phyloP scores from a whole-genome alignment of 2,888 invertebrate species.

The Ypsolopha sequella region DNA sequence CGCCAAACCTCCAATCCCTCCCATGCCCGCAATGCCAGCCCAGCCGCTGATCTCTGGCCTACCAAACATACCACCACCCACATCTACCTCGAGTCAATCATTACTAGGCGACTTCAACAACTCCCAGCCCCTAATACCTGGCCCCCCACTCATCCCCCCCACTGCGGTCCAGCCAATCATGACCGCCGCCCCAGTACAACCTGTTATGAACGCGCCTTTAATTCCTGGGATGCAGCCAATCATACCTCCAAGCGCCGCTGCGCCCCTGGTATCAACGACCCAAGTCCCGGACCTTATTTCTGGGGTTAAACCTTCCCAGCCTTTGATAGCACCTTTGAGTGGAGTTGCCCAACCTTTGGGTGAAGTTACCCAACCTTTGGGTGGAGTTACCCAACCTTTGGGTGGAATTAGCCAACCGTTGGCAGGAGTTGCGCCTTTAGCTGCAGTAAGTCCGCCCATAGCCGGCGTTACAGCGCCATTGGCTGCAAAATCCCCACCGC shows the following conservation, averaged over 20 bases:
- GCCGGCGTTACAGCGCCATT: slow-evolving; percentile 16
- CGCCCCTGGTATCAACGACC: slow-evolving; percentile 15
- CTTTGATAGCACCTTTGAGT: slow-evolving; percentile 10
- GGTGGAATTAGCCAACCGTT: background rate
- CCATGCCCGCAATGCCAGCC: slow-evolving; percentile 14
- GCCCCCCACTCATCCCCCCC: slow-evolving; percentile 21
- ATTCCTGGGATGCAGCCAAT: slow-evolving; percentile 1
- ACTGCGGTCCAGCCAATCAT: slow-evolving; percentile 8
- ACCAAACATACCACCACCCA: slow-evolving; percentile 11
- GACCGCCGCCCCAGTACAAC: slow-evolving; percentile 1
- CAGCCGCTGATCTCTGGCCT: slow-evolving; percentile 27
- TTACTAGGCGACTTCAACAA: slow-evolving; percentile 32
- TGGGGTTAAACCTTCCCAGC: slow-evolving; percentile 30
- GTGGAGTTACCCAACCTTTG: slow-evolving; percentile 8
- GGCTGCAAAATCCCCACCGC: slow-evolving; percentile 1
- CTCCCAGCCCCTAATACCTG: slow-evolving; percentile 11
- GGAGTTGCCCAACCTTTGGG: slow-evolving; percentile 32
- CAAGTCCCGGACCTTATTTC: slow-evolving; percentile 48
- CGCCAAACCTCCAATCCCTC: background rate
- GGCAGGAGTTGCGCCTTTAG: no score
- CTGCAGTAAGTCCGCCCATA: slow-evolving; percentile 10
- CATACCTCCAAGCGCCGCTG: slow-evolving; percentile 2
- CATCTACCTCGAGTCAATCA: slow-evolving; percentile 18
- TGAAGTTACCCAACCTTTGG: slow-evolving; percentile 29
- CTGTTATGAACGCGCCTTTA: background rate